Percentiles rank a stretch among this genome's conserved stretches.
Conservation (phyloP, 2,888 invertebrate genomes). For the Cephus sareptanus region DNA sequence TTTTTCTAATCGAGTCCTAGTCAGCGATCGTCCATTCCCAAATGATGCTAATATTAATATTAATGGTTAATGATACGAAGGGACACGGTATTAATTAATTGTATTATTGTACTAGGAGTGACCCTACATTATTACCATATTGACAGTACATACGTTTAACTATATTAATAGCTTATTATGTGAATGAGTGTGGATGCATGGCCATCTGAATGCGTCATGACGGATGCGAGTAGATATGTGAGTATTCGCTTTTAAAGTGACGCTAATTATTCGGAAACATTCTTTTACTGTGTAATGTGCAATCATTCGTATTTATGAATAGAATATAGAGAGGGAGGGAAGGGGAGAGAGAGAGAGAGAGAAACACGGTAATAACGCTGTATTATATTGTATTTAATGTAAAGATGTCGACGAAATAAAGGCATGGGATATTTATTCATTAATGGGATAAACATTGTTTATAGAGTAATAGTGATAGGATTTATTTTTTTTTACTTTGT, state of each 20-base stretch:
- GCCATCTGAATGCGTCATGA: neutral
- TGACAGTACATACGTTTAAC: neutral
- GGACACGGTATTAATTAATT: neutral
- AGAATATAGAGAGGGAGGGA: slow-evolving; percentile 17
- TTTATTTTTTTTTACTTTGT: neutral
- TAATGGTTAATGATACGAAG: neutral
- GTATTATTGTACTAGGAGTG: neutral
- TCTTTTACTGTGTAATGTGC: slow-evolving; percentile 53
- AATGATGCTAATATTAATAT: neutral
- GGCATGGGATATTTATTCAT: slow-evolving; percentile 62
- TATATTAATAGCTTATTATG: neutral
- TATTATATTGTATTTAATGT: slow-evolving; percentile 60
- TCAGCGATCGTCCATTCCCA: neutral
- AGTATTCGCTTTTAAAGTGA: slow-evolving; percentile 5
- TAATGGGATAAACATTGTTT: neutral
- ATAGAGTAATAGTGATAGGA: neutral
- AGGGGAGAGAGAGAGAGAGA: slow-evolving; percentile 9
- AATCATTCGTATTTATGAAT: slow-evolving; percentile 52
- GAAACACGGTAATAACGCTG: slow-evolving; percentile 33
- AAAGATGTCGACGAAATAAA: slow-evolving; percentile 56
- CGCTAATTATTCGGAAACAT: slow-evolving; percentile 24
- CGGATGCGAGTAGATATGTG: neutral
- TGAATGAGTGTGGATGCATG: neutral
- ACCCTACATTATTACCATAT: neutral
- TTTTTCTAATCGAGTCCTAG: slow-evolving; percentile 9